Conservation (phyloP, 2,888 invertebrate species). For the Pristionchus entomophagus region DNA sequence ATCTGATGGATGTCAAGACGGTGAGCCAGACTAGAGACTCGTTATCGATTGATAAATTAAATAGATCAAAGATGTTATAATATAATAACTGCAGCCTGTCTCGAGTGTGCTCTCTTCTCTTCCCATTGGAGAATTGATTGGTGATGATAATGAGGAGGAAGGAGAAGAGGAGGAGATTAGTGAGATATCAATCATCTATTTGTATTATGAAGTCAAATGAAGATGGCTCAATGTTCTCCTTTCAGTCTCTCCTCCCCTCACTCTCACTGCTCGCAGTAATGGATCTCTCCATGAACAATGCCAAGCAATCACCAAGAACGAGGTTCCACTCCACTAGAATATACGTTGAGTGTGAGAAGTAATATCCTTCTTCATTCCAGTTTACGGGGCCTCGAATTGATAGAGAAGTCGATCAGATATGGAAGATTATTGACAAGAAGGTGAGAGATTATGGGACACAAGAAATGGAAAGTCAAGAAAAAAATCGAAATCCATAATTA, state of each 20-base stretch:
- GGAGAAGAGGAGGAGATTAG: not conserved
- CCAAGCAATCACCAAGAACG: not conserved
- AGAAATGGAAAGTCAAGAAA: not conserved
- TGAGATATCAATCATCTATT: too few relatives aligned
- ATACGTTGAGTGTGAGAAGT: not conserved
- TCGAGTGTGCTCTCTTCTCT: not conserved
- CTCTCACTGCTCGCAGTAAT: slow-evolving; percentile 8
- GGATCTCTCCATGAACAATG: not conserved
- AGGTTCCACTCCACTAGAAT: not conserved
- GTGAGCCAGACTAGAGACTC: not conserved
- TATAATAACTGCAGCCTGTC: not conserved
- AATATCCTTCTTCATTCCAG: not conserved
- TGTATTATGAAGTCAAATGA: not conserved
- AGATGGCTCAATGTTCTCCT: not conserved
- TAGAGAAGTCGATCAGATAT: slow-evolving; percentile 7
- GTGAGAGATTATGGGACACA: too few relatives aligned
- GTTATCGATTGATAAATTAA: not conserved
- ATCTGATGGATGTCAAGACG: slow-evolving; percentile 39
- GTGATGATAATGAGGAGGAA: slow-evolving; percentile 2
- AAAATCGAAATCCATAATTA: not conserved
- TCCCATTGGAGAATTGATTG: not conserved
- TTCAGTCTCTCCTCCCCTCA: slow-evolving; percentile 7
- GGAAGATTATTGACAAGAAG: slow-evolving; percentile 31
- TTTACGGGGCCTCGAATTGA: slow-evolving; percentile 6
- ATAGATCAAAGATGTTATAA: not conserved